Base-by-base conservation (phyloP, 2,113 vertebrate genomes). In the Ceuthmochares aereus region DNA sequence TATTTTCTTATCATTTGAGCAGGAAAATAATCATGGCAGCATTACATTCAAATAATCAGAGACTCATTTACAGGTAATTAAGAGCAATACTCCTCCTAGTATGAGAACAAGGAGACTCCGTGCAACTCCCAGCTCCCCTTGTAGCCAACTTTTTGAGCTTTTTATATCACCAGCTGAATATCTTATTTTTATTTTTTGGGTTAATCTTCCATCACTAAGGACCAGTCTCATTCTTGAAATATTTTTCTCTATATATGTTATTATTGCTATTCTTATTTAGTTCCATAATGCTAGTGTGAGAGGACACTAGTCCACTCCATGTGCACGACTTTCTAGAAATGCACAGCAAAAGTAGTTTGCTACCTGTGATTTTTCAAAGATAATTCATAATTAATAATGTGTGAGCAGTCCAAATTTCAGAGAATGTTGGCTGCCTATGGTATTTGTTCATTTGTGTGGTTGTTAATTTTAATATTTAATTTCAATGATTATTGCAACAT, bases 1-100 rank as follows among this genome's bases (percentile, higher is more conserved):
- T 26, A 2, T 75, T 88, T 93, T 21, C 27, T 52, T 78, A 40
- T 30, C 0, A 8, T 83, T 84, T 95, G 16, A 90, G 87, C 9
- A 64, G 18, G 59, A 87, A 85, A 91, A 88, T 30, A 51, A 40
- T 42, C 32, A 62, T 19, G 66, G 4, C 10, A 54, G 5, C 7
- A 32, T 42, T 76, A 42, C 29, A 85, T 17, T n/a, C 25, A 73
- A 87, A 93, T 56, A 69, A 79, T 54, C 40, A 62, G 32, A 62
- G 17, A 62, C 20, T 40, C 14, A 49, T 62, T 88, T 80, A 56
- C 13, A 80, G 32, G 25, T 49, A 90, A 69, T 85, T 84, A 63
- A 69, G n/a, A 16, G 3, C 0, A 0, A 40, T 27, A 62, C 2
- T 90, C 29, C 4, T 73, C 59, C 76, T 80, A 4, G 6, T 63